These are phyloP conservation scores for Falco concolor DNA, from an alignment of 2,797 vertebrate genomes.

Conservation along the genomic window DNA sequence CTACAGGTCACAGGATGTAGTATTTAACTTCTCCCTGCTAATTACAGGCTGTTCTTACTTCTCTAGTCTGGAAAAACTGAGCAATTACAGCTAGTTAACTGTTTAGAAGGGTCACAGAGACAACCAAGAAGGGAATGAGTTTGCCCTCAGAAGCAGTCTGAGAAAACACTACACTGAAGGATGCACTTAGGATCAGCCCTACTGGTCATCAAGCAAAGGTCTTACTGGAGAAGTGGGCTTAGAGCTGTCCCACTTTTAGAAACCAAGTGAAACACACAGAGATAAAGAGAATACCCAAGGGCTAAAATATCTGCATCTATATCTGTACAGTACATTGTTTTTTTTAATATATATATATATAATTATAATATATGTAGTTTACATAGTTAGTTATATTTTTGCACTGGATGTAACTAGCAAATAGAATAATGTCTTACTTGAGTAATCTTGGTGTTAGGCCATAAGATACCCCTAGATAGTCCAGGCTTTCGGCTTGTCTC, in stretches of 20 bases:
- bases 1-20: not conserved
- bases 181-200: not conserved
- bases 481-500: slow-evolving; percentile 87
- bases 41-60: not conserved
- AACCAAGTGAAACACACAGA: not conserved
- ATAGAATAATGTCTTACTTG: slow-evolving; percentile 77
- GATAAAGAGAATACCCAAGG: not conserved
- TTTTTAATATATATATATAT: not conserved
- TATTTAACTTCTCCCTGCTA: not conserved
- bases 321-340: not conserved
- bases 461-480: slow-evolving; percentile 95
- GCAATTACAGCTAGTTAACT: not conserved
- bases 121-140: not conserved
- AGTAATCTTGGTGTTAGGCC: slow-evolving; percentile 90
- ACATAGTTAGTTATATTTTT: not conserved
- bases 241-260: not conserved
- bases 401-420: not conserved
- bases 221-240: not conserved
- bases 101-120: not conserved
- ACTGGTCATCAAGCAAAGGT: not conserved
- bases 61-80: not conserved
- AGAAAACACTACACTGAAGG: not conserved
- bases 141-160: not conserved
- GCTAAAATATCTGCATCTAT: not conserved
- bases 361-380: not conserved